Conservation (phyloP, 2,797 vertebrate species). For the Thripadectes ignobilis region DNA sequence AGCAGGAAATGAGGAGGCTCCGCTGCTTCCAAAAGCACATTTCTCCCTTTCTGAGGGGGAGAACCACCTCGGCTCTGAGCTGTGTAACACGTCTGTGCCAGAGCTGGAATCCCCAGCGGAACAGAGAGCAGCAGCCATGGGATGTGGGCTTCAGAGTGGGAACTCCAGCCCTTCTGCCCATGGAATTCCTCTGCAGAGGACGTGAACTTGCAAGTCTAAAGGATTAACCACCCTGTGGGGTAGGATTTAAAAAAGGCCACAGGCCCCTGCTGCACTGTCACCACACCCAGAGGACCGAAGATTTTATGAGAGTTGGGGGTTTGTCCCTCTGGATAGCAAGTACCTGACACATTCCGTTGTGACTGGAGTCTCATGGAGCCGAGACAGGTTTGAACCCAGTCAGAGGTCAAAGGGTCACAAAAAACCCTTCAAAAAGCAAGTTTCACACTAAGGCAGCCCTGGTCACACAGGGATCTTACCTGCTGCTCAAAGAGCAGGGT, state of each 20-base stretch:
- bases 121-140: neutral
- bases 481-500: slow-evolving; percentile 98
- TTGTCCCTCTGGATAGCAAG: neutral
- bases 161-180: neutral
- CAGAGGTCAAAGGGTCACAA: neutral
- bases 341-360: accelerated
- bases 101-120: neutral
- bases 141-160: neutral
- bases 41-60: neutral
- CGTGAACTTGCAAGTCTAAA: neutral
- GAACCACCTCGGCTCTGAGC: neutral
- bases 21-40: neutral
- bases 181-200: neutral
- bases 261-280: neutral
- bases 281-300: neutral
- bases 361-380: neutral
- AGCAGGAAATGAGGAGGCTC: slow-evolving; percentile 54
- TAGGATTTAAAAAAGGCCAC: neutral
- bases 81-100: neutral
- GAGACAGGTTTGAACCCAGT: neutral
- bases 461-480: slow-evolving; percentile 71
- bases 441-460: neutral
- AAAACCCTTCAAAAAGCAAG: neutral
- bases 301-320: neutral
- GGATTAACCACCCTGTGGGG: neutral